phyloP scores from a whole-genome alignment of 2,797 vertebrate species.

The Tokudaia tokunoshimensis region DNA sequence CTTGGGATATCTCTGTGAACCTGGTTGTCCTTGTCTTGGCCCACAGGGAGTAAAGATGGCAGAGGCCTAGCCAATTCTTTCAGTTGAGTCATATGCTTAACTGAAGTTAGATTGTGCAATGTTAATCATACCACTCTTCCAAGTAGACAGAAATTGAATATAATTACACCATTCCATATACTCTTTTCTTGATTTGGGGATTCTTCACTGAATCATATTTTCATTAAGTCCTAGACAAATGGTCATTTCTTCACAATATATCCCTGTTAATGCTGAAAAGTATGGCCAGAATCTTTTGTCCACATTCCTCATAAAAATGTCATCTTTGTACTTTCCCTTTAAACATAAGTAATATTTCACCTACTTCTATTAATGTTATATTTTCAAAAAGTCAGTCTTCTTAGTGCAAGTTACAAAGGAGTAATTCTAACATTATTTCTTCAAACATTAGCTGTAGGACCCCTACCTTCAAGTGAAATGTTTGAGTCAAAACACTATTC shows the following conservation, averaged over 20 bases:
- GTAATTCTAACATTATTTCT: background rate
- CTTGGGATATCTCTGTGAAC: no score
- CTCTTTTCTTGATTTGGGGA: background rate
- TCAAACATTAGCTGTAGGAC: background rate
- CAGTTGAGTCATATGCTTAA: background rate
- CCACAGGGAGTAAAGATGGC: no score
- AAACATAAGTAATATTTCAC: background rate
- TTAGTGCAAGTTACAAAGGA: background rate
- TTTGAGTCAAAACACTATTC: constrained; percentile 5
- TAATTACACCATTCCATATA: background rate
- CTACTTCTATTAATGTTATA: rapidly evolving
- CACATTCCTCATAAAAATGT: background rate
- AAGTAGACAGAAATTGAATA: background rate
- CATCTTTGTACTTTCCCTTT: background rate
- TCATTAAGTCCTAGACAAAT: background rate
- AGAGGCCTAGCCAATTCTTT: background rate
- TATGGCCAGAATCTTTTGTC: background rate
- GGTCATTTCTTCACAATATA: background rate
- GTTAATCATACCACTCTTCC: background rate
- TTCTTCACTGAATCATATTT: rapidly evolving
- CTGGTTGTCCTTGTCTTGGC: no score
- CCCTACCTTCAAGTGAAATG: background rate
- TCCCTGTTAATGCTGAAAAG: background rate
- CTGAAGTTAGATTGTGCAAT: background rate
- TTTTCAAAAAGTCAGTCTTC: background rate